Conservation (phyloP, 2,888 invertebrate species). For the Phyto melanocephala region DNA sequence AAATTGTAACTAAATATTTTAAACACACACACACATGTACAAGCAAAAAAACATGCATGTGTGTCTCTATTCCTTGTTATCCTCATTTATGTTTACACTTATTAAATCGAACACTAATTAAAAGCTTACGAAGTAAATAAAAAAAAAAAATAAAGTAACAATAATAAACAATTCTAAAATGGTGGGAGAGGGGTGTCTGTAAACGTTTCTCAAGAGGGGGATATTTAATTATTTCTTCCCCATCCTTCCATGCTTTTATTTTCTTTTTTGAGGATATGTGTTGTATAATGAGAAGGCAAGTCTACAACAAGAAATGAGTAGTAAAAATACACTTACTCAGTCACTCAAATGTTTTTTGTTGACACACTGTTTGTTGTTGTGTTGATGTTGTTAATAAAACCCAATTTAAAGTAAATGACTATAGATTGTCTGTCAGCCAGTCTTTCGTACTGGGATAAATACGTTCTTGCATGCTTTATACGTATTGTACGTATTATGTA, state of each 20-base stretch:
- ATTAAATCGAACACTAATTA: conserved; percentile 62
- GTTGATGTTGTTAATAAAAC: conserved; percentile 48
- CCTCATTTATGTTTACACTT: conserved; percentile 45
- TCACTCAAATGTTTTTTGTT: conserved; percentile 34
- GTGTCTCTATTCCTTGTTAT: not conserved
- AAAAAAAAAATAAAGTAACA: not conserved
- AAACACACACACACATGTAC: not conserved
- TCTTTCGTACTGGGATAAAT: conserved; percentile 66
- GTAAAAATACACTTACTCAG: conserved; percentile 16
- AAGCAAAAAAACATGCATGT: not conserved
- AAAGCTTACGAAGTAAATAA: conserved; percentile 55
- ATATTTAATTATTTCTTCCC: conserved; percentile 52
- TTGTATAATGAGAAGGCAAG: conserved; percentile 34
- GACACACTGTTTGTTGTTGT: conserved; percentile 48
- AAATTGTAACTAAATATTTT: conserved; percentile 15
- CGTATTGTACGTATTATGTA: too few relatives aligned
- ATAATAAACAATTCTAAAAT: conserved; percentile 8
- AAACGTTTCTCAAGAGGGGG: conserved; percentile 37
- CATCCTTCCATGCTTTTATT: not conserved
- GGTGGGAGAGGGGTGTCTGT: conserved; percentile 29
- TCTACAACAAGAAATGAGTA: conserved; percentile 16
- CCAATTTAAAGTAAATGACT: conserved; percentile 49
- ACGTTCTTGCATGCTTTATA: not conserved
- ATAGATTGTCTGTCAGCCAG: conserved; percentile 11
- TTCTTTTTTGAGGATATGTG: not conserved